Evolutionary conservation across 2,888 invertebrate species (phyloP), one percentile per base, ranked within the genome.

Genomic region (Automeris io): DNA sequence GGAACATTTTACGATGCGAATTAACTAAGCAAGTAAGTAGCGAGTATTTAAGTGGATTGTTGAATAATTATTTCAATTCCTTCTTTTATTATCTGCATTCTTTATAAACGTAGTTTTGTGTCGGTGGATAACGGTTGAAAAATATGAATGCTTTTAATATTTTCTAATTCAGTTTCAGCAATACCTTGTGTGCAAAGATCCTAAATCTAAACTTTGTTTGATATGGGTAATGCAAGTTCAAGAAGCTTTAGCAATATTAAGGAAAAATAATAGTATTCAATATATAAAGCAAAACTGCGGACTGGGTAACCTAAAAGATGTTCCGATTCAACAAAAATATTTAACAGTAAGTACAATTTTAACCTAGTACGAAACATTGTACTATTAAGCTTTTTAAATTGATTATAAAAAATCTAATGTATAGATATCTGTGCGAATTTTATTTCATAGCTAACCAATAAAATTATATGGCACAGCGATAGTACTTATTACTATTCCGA

Each of bases 151-250:
- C n/a, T n/a, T n/a, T n/a, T n/a, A n/a, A n/a, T n/a, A n/a, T n/a
- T n/a, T n/a, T n/a, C n/a, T n/a, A 18, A 37, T 40, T 44, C 39
- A 35, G 46, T 57, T 57, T 35, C 53, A 57, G 57, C 37, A 47
- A 19, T 53, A 47, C 46, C 37, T 75, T 26, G 50, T 77, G 31
- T 79, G 78, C 47, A 63, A 64, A 47, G 52, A 62, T 8, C 52
- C 62, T 2, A 45, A 54, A 33, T 51, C 65, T 3, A 50, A 54
- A 18, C 41, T 46, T 32, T 81, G 80, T 45, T 35, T 61, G 9
- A 47, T 57, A 22, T 72, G 75, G 70, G 44, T 52, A 19, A 39
- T 69, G 22, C 36, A 47, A 4, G 35, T 39, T 4, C 45, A 51
- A 36, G 45, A 52, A 18, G 47, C 46, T 3, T 46, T 40, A 34